Percentiles rank a stretch among this genome's conserved stretches.
Evolutionary conservation across 2,797 vertebrate genomes (phyloP).

Genomic region (Scolopax bukidnonensis): DNA sequence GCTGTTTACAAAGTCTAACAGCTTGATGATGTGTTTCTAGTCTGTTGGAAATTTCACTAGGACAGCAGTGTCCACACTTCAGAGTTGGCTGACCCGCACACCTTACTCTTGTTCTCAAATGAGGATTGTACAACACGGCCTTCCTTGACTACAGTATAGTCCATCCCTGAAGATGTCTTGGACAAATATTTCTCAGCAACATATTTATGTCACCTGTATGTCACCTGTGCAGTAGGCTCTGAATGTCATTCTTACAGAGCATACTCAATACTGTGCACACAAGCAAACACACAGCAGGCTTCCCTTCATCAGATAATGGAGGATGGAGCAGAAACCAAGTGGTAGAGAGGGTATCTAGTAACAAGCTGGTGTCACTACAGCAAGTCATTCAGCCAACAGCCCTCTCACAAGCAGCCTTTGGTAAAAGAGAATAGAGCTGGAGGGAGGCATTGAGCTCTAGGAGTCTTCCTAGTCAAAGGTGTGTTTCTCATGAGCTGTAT

Average conservation of each 20-base stretch:
- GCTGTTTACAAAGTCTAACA: neutral
- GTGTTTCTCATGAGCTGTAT: neutral
- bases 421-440: neutral
- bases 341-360: neutral
- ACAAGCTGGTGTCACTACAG: neutral
- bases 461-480: neutral
- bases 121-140: neutral
- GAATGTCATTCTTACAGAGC: rapidly evolving
- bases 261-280: too few species aligned
- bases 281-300: neutral
- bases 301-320: neutral
- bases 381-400: neutral
- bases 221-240: neutral
- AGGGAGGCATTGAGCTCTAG: neutral
- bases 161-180: neutral
- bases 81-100: neutral
- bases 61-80: neutral
- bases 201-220: neutral
- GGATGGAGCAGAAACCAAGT: neutral
- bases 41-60: neutral
- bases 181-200: neutral
- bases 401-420: neutral
- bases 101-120: neutral
- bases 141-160: neutral
- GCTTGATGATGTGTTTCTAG: neutral